phyloP scores from a whole-genome alignment of 64 coral and sea anemone genomes.

The Platygyra sinensis region DNA sequence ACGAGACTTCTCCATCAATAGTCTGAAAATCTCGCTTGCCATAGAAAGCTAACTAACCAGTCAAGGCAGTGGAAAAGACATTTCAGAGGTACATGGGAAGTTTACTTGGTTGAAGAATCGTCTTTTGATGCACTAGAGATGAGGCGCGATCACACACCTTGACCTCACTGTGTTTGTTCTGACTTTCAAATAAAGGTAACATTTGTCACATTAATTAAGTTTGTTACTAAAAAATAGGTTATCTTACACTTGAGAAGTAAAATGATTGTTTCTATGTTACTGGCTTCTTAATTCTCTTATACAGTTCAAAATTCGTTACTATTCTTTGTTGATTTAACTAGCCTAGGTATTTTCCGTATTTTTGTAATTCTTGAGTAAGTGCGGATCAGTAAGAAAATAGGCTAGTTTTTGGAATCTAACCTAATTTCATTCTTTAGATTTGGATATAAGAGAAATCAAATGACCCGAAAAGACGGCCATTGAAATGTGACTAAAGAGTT shows the following conservation, averaged over 20 bases:
- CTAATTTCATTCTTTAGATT: background rate
- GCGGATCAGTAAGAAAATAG: too few relatives aligned
- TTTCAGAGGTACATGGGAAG: background rate
- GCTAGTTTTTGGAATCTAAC: background rate
- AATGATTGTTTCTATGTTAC: too few relatives aligned
- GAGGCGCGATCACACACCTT: background rate
- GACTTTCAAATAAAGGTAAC: background rate
- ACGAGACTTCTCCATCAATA: background rate
- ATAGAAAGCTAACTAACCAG: background rate
- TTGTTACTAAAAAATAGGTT: background rate
- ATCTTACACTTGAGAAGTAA: too few relatives aligned
- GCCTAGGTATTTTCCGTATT: too few relatives aligned
- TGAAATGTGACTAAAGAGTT: background rate
- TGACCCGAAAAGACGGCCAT: background rate
- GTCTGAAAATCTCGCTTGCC: background rate
- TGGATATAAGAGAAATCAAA: background rate
- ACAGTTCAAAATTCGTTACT: too few relatives aligned
- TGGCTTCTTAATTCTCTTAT: too few relatives aligned
- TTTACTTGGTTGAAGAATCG: background rate
- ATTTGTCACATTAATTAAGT: background rate
- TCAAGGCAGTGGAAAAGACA: background rate
- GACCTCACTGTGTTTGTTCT: background rate
- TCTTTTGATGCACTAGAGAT: background rate
- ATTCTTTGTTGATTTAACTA: too few relatives aligned
- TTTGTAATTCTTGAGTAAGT: too few relatives aligned